These are phyloP conservation scores for Sylvia atricapilla DNA, from an alignment of 2,113 vertebrate genomes.

Conservation along the genomic window DNA sequence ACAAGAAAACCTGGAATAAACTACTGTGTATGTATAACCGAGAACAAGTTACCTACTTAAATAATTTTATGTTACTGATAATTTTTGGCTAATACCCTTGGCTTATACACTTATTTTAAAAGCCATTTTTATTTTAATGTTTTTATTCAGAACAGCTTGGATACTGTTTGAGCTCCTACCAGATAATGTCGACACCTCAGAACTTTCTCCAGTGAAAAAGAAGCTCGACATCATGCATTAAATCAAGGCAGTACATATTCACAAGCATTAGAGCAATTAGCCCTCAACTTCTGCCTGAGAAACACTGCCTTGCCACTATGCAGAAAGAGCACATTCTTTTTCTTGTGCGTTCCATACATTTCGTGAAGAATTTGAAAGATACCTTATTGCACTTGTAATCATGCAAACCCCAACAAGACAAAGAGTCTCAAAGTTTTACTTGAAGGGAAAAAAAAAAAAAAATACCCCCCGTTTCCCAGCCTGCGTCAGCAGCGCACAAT, in stretches of 20 bases:
- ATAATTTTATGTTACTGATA: background rate
- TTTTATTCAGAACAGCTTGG: background rate
- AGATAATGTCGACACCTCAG: accelerated
- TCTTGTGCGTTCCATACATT: background rate
- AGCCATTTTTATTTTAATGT: background rate
- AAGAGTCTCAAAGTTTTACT: background rate
- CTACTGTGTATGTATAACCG: background rate
- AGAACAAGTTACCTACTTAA: background rate
- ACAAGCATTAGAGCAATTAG: background rate
- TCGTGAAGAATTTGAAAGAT: background rate
- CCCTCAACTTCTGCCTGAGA: background rate
- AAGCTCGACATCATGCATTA: background rate
- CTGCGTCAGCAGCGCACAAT: background rate
- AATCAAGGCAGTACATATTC: background rate
- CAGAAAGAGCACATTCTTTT: background rate
- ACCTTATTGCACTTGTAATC: background rate
- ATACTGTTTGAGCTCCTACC: background rate
- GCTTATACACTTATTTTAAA: background rate
- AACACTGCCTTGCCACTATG: background rate
- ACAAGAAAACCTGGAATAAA: background rate
- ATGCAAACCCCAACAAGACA: background rate
- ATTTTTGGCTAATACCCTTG: background rate
- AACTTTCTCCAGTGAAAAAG: background rate
- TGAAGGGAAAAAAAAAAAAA: background rate
- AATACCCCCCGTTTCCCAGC: background rate